Percentiles rank a stretch among this genome's conserved stretches.
Evolutionary conservation across 2,113 vertebrate genomes (phyloP).

Genomic region (Fukomys damarensis): DNA sequence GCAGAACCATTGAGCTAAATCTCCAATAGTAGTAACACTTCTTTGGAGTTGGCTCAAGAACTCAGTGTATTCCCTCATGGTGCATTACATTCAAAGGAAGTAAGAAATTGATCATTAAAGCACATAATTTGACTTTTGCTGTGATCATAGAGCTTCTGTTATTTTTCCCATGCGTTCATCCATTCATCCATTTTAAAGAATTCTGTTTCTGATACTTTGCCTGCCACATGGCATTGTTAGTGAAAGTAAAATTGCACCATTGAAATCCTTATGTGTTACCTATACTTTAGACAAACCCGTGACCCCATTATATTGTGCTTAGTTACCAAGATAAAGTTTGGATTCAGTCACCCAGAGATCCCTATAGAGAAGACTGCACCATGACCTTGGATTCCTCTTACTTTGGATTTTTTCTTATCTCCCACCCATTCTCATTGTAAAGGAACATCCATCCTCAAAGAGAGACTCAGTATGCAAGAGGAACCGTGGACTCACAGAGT

Average conservation of each 20-base stretch:
- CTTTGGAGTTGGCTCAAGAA: neutral
- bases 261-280: neutral
- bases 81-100: neutral
- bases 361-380: neutral
- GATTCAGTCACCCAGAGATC: neutral
- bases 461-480: neutral
- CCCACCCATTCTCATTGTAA: neutral
- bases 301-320: neutral
- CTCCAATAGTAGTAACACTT: neutral
- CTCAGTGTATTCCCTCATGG: neutral
- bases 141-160: neutral
- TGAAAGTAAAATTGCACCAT: neutral
- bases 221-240: neutral
- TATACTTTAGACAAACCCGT: neutral
- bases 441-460: neutral
- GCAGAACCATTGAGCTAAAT: too few relatives aligned
- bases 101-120: neutral
- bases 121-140: neutral
- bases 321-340: neutral
- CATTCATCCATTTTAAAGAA: neutral
- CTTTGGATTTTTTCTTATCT: neutral
- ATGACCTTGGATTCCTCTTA: neutral
- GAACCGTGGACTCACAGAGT: neutral
- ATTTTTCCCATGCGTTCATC: neutral
- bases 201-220: neutral